Evolutionary conservation across 2,113 vertebrate genomes (phyloP), one percentile per base, ranked within the genome.

Genomic region (Neodon shergylaensis): DNA sequence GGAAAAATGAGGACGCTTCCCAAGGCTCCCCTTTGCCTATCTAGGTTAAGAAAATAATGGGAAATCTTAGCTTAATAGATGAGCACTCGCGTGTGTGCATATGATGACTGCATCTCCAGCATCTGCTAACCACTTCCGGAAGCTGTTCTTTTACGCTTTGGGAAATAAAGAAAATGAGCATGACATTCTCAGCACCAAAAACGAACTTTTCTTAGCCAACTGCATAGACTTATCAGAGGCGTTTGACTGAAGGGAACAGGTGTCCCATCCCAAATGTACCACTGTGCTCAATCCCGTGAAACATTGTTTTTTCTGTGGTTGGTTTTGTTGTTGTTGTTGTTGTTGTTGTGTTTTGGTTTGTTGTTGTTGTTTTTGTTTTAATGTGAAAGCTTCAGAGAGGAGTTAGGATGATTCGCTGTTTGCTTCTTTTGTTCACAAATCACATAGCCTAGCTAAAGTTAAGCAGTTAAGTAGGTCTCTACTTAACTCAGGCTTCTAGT

Each of bases 11-110:
- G 65, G 58, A 86, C 0, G 4, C 74, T 49, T 74, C 72, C 65
- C 54, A 77, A 52, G 42, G 36, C 76, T 92, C 78, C 5, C 26
- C 39, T 78, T 73, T 72, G 42, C 70, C 85, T 96, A 22, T 85
- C 78, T 79, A 65, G 84, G 42, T 52, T 89, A 63, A 66, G n/a
- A 74, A 84, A 92, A 94, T 54, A 63, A 76, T 36, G 81, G 47
- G 31, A 95, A 73, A 36, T 58, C 39, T 78, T 92, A n/a, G 31
- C 52, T 81, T 76, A 76, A 76, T 47, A 68, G 66, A 87, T 4
- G 0, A 61, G 58, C 36, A 39, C 19, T 63, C 86, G 13, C 31
- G 58, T 76, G 39, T 68, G 66, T 76, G 54, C 47, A 17, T 36
- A 22, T 0, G 4, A 8, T 33, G n/a, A 4, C 28, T 33, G 12